Conservation (phyloP, 1,140 invertebrate genomes). For the Pentalonia nigronervosa region DNA sequence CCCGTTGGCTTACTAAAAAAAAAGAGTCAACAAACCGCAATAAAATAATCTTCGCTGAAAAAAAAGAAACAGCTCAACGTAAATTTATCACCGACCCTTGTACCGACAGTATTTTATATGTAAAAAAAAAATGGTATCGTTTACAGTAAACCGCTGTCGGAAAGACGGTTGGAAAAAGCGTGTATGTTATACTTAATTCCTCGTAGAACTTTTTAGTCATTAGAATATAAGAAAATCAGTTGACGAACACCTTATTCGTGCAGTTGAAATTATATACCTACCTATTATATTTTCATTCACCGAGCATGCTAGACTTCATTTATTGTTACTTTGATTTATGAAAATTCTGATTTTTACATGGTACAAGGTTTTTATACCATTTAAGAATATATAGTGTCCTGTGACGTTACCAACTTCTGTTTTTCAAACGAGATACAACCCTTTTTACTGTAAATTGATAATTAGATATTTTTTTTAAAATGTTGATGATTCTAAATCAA, state of each 20-base stretch:
- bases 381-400: too few species aligned
- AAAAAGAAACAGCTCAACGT: background rate
- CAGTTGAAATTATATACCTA: too few species aligned
- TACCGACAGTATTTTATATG: background rate
- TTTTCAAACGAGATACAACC: too few species aligned
- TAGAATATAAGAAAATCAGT: background rate
- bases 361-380: too few species aligned
- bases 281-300: too few species aligned
- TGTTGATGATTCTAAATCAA: too few species aligned
- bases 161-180: background rate
- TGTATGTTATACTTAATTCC: background rate
- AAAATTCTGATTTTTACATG: too few species aligned
- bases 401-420: too few species aligned
- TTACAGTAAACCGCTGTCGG: background rate
- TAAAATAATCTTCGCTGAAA: slow-evolving; percentile 12
- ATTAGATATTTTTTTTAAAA: too few species aligned
- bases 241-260: background rate
- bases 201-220: background rate
- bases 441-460: too few species aligned
- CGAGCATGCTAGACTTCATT: too few species aligned
- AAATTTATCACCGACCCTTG: background rate
- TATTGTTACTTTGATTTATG: too few species aligned
- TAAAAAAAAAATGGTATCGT: background rate
- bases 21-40: slow-evolving; percentile 11
- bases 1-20: background rate